These are phyloP conservation scores for Cynopterus brachyotis DNA, from an alignment of 2,113 vertebrate species.

Conservation along the genomic window DNA sequence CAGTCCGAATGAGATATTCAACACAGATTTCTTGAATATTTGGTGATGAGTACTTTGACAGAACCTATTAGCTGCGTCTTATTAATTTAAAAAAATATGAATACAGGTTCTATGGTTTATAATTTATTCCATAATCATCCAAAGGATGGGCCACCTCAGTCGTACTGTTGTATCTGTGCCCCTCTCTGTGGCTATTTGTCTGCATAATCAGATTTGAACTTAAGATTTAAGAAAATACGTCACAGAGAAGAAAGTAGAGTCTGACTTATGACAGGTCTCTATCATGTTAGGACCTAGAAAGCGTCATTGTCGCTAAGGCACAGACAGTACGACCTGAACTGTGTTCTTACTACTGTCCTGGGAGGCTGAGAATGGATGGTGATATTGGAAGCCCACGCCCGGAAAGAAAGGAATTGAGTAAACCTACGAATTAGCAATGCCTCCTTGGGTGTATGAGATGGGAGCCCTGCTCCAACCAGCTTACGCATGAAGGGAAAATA, in stretches of 20 bases:
- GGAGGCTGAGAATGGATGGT: neutral
- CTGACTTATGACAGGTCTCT: neutral
- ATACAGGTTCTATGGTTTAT: neutral
- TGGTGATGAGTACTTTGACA: neutral
- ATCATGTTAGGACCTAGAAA: neutral
- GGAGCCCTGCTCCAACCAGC: neutral
- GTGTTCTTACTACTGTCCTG: neutral
- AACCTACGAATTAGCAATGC: neutral
- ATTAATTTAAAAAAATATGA: neutral
- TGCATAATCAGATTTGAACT: neutral
- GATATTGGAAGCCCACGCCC: neutral
- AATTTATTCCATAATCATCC: neutral
- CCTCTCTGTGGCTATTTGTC: neutral
- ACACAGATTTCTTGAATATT: neutral
- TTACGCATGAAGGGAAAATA: neutral
- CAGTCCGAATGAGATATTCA: neutral
- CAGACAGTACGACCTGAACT: neutral
- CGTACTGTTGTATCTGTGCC: neutral
- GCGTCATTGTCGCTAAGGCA: neutral
- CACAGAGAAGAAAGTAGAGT: neutral
- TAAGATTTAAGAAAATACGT: neutral
- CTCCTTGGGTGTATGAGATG: neutral
- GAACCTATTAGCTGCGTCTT: neutral
- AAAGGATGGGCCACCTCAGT: neutral
- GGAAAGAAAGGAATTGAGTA: neutral